These are phyloP conservation scores for Amia ocellicauda DNA, from an alignment of 2,113 vertebrate species.

Conservation along the genomic window DNA sequence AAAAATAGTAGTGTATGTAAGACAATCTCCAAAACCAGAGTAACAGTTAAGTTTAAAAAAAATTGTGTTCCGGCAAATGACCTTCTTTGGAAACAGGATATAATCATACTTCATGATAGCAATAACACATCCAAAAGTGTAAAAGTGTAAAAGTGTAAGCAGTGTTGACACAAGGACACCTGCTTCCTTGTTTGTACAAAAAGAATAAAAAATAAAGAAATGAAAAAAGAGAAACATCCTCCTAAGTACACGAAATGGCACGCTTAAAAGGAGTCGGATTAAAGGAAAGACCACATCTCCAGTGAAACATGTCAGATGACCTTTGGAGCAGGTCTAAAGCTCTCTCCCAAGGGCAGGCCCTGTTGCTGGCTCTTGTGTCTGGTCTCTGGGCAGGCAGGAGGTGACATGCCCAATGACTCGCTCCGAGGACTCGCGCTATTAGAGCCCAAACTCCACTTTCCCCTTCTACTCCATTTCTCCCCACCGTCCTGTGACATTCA, in stretches of 20 bases:
- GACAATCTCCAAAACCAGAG: no score
- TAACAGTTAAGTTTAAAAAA: no score
- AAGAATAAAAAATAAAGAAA: no score
- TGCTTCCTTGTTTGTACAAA: no score
- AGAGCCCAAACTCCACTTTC: no score
- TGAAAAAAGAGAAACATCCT: neutral
- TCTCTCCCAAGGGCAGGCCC: neutral
- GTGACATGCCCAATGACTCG: neutral
- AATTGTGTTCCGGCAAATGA: no score
- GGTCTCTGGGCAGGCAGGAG: neutral
- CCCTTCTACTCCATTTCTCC: no score
- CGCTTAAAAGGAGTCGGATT: conserved; percentile 21
- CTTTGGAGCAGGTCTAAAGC: conserved; percentile 23
- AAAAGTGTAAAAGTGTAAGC: neutral
- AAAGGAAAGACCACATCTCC: conserved; percentile 13
- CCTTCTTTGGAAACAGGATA: neutral
- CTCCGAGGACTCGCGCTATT: no score
- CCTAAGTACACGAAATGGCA: neutral
- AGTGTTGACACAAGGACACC: neutral
- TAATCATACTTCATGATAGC: neutral
- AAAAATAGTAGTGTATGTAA: no score
- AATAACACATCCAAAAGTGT: neutral
- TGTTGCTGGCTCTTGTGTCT: neutral
- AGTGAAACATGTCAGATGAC: conserved; percentile 2
- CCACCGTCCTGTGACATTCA: no score